These are phyloP conservation scores for Leucophora obtusa DNA, from an alignment of 2,888 invertebrate genomes.

Conservation along the genomic window DNA sequence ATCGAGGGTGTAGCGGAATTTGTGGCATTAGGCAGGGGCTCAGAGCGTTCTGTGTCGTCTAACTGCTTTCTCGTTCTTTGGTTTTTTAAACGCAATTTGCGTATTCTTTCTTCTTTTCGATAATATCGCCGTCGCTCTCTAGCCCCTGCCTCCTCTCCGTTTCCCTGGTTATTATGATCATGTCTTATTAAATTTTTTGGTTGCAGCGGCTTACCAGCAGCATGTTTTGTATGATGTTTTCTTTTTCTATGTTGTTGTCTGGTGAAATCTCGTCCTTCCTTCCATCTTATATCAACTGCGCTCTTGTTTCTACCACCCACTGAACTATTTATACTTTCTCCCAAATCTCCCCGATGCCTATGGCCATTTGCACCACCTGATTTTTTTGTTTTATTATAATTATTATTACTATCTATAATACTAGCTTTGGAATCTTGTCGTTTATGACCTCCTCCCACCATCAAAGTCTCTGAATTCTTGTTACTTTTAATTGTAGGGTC, in stretches of 20 bases:
- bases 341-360: slow-evolving; percentile 31
- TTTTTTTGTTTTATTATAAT: slow-evolving; percentile 56
- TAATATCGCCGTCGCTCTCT: slow-evolving; percentile 65
- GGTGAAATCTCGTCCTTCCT: background rate
- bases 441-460: slow-evolving; percentile 32
- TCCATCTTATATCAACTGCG: slow-evolving; percentile 45
- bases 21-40: slow-evolving; percentile 66
- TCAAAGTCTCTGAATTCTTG: slow-evolving; percentile 24
- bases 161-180: slow-evolving; percentile 10
- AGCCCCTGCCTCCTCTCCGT: slow-evolving; percentile 59
- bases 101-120: slow-evolving; percentile 69
- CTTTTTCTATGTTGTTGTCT: slow-evolving; percentile 65
- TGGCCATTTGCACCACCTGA: slow-evolving; percentile 39
- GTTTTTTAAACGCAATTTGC: slow-evolving; percentile 65
- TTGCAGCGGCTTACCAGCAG: slow-evolving; percentile 68
- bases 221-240: slow-evolving; percentile 64
- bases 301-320: background rate
- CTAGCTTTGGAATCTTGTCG: slow-evolving; percentile 63
- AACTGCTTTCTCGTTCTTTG: slow-evolving; percentile 66
- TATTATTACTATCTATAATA: slow-evolving; percentile 66
- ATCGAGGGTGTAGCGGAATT: slow-evolving; percentile 70
- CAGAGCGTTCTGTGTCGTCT: slow-evolving; percentile 23
- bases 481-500: background rate
- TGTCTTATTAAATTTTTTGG: slow-evolving; percentile 74
- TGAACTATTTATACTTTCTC: slow-evolving; percentile 65